Percentiles rank a stretch among this genome's conserved stretches.
phyloP scores from a whole-genome alignment of 2,113 vertebrate species.

The Oreochromis tanganicae region DNA sequence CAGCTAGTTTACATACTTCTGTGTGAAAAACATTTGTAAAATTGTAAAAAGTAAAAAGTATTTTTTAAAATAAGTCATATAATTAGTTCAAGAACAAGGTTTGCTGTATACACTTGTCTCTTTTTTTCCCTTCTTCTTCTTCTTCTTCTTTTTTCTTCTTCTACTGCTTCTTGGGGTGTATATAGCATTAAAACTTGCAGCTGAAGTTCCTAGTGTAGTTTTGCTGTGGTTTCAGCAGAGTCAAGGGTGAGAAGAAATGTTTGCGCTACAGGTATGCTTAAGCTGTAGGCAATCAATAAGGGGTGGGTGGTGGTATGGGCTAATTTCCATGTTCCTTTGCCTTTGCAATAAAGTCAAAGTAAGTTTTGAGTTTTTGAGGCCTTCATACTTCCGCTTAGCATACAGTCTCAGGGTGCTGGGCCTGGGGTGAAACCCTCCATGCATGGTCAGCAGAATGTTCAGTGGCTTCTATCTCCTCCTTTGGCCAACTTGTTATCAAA shows the following conservation, averaged over 20 bases:
- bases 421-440: neutral
- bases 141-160: neutral
- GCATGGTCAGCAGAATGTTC: neutral
- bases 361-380: neutral
- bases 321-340: neutral
- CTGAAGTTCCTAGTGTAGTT: neutral
- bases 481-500: neutral
- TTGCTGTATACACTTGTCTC: neutral
- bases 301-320: neutral
- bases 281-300: neutral
- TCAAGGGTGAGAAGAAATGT: neutral
- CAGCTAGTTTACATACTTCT: neutral
- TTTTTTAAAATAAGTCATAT: neutral
- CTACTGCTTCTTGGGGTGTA: neutral
- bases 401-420: neutral
- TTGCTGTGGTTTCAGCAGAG: neutral
- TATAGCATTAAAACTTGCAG: neutral
- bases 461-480: neutral
- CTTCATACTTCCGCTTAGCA: rapidly evolving
- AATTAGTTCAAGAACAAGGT: neutral
- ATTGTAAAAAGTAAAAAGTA: neutral
- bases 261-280: neutral
- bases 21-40: neutral
- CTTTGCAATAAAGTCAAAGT: neutral
- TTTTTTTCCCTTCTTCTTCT: neutral